Base-by-base conservation (phyloP, 1,140 invertebrate species). In the Stegodyphus dumicola region DNA sequence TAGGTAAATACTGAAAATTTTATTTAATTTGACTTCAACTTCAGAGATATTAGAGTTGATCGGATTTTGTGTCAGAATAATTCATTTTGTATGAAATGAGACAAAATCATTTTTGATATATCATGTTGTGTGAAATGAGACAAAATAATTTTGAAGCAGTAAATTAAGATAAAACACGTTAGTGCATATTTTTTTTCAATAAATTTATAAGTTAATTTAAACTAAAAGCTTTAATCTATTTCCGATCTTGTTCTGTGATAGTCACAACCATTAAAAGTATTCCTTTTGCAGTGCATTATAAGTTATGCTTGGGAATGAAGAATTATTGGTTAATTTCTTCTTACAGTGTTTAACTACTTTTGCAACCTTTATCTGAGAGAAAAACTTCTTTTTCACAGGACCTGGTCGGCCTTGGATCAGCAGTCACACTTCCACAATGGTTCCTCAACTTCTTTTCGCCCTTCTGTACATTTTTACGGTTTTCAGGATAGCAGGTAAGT, bases 401-500 rank as follows among this genome's bases (percentile, higher is more conserved):
- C 81, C 81, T 85, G 81, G 81, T 77, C 81, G 81, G 81, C 81
- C 81, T 54, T 56, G 74, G 15, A 85, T 76, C 74, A 56, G 74
- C 60, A 85, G 73, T 77, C 65, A 75, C 71, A 76, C 51, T 65
- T 51, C 78, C 18, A 86, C 84, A 78, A 86, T 86, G 84, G 75
- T 78, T 86, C 84, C 84, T 78, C 84, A 53, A 73, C 76, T 86
- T 65, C 49, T 86, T 67, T 86, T 86, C 54, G 71, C 78, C 18
- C 75, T 86, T n/a, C 66, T 86, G 84, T 86, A 78, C 70, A 86
- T 86, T 86, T 77, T 75, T 15, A 71, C 84, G 65, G 76, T 75
- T 71, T 86, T 86, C 54, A 86, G 74, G 84, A 86, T 86, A 87
- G 80, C 86, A 70, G 80, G 74, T 87, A 73, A 81, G 80, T 77